phyloP scores from a whole-genome alignment of 1,140 invertebrate genomes.

The Amphibalanus amphitrite region DNA sequence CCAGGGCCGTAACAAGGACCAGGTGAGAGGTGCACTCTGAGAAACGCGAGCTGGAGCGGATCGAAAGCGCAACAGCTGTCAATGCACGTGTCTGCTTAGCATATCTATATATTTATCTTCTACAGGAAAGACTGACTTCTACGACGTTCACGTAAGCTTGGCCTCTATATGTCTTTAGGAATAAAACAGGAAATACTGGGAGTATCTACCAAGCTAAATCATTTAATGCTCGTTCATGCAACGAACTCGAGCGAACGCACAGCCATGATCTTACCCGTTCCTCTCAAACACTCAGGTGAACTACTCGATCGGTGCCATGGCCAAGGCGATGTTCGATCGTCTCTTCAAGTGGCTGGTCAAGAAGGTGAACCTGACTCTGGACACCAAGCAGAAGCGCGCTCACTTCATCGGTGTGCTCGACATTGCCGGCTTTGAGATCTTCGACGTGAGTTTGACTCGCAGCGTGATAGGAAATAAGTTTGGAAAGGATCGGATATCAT shows the following conservation, averaged over 20 bases:
- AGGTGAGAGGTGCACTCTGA: conserved; percentile 36
- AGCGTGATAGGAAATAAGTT: conserved; percentile 17
- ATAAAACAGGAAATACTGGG: too few relatives aligned
- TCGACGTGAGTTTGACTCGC: conserved; percentile 10
- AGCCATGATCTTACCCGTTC: too few relatives aligned
- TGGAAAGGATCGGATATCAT: conserved; percentile 28
- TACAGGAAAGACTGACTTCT: too few relatives aligned
- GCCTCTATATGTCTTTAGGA: too few relatives aligned
- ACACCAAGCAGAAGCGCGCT: conserved; percentile 33
- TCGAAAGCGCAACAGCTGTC: too few relatives aligned
- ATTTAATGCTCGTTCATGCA: too few relatives aligned
- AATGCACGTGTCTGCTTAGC: too few relatives aligned
- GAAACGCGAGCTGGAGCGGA: too few relatives aligned
- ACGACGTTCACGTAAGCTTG: too few relatives aligned
- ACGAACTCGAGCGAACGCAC: too few relatives aligned
- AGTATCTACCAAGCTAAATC: too few relatives aligned
- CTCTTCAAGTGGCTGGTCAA: conserved; percentile 35
- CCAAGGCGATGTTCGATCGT: conserved; percentile 36
- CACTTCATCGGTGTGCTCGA: conserved; percentile 39
- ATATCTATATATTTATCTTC: too few relatives aligned
- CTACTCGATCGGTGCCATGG: conserved; percentile 31
- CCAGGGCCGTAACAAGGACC: conserved; percentile 91
- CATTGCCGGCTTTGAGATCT: conserved; percentile 28
- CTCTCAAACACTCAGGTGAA: conserved; percentile 19
- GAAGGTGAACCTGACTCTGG: conserved; percentile 35